Evolutionary conservation across 1,140 invertebrate species (phyloP).

Genomic region (Cephus cinctus): DNA sequence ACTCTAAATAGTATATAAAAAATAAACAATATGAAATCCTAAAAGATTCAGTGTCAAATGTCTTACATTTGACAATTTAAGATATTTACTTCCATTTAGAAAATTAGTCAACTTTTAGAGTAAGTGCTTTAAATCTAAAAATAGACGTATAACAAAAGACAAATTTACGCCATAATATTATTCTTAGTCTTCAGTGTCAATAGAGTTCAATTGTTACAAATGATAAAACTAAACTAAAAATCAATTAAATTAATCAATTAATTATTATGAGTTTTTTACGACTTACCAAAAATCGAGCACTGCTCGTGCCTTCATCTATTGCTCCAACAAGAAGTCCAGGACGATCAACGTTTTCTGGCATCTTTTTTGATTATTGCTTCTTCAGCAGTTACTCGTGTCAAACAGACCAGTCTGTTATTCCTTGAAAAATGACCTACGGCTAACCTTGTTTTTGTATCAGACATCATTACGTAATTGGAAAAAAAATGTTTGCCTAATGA

Average conservation of each 20-base stretch:
- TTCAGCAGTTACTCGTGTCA: background rate
- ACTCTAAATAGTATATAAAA: too few species aligned
- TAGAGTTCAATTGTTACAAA: background rate
- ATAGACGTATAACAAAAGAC: background rate
- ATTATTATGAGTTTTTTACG: constrained; percentile 13
- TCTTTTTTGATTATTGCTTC: constrained; percentile 18
- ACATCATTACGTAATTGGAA: too few species aligned
- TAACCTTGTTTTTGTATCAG: background rate
- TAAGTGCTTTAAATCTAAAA: background rate
- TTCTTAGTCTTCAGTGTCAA: background rate
- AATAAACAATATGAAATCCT: too few species aligned
- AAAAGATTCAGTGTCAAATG: too few species aligned
- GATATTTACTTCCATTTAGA: too few species aligned
- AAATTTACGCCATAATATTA: background rate
- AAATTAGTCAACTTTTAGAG: background rate
- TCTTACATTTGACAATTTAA: too few species aligned
- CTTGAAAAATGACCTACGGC: background rate
- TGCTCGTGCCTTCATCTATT: constrained; percentile 95
- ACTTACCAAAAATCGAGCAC: constrained; percentile 83
- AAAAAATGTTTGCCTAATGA: too few species aligned
- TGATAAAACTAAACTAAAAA: constrained; percentile 5
- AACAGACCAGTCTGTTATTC: background rate
- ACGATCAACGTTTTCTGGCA: constrained; percentile 33
- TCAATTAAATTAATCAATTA: constrained; percentile 2
- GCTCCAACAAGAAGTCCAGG: constrained; percentile 68